These are phyloP conservation scores for Acrobasis consociella DNA, from an alignment of 2,888 invertebrate genomes.

Conservation along the genomic window DNA sequence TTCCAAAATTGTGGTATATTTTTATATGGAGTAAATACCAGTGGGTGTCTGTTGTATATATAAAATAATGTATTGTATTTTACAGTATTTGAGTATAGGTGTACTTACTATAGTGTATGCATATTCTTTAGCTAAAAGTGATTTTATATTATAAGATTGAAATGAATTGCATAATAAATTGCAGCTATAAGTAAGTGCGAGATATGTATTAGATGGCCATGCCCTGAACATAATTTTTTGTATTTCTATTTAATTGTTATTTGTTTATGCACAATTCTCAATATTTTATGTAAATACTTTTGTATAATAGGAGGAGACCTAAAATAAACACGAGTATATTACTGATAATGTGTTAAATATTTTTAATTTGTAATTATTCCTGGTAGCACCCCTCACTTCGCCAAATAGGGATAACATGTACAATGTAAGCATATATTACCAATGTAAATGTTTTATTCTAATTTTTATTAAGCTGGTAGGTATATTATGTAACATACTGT, in stretches of 20 bases:
- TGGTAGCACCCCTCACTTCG: conserved; percentile 83
- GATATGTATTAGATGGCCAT: conserved; percentile 77
- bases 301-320: conserved; percentile 82
- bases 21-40: conserved; percentile 81
- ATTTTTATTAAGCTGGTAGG: conserved; percentile 18
- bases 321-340: conserved; percentile 84
- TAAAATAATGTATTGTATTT: conserved; percentile 78
- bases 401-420: conserved; percentile 82
- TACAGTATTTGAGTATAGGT: conserved; percentile 81
- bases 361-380: conserved; percentile 83
- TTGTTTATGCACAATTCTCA: conserved; percentile 84
- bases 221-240: conserved; percentile 78
- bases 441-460: conserved; percentile 21
- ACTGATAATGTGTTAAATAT: conserved; percentile 80
- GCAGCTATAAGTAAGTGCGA: conserved; percentile 77
- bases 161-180: conserved; percentile 79
- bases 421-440: conserved; percentile 42
- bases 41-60: conserved; percentile 81
- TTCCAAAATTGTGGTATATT: conserved; percentile 81
- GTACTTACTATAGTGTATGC: conserved; percentile 80
- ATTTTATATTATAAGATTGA: conserved; percentile 79
- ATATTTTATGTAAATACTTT: conserved; percentile 84
- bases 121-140: conserved; percentile 81
- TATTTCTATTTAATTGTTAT: conserved; percentile 83
- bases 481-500: conserved; percentile 33